Evolutionary conservation across 2,888 invertebrate genomes (phyloP), one percentile per base, ranked within the genome.

Genomic region (Eupithecia pulchellata): DNA sequence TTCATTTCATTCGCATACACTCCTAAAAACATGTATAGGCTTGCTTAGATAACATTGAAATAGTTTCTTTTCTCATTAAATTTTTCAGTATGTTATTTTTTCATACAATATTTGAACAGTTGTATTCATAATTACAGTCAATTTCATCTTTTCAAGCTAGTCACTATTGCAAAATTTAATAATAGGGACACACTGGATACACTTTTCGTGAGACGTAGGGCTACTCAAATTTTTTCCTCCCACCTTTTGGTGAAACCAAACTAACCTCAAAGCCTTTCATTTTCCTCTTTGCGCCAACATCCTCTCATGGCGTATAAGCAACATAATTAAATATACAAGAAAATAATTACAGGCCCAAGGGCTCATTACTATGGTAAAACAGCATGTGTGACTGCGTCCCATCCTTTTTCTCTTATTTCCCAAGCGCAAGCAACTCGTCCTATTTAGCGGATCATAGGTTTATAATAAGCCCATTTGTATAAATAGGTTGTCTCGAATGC

Each of bases 341-440:
- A 58, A 58, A 55, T 69, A 72, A 72, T 72, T 69, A 55, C 55
- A 29, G 66, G 64, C 69, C 73, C 76, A 30, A 69, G 65, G 17
- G 67, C 70, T 64, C 57, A 72, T 78, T 78, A 78, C 73, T 75
- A 78, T 73, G 57, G 73, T 64, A 76, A 77, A 58, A 29, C 72
- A 75, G 74, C 42, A 68, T 55, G 73, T 75, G 66, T 69, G 47
- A 20, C 66, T 55, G 20, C 2, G 62, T 29, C 9, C n/a, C 29
- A 32, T 60, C 52, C 60, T 52, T 66, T 67, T 67, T 55, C 55
- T 29, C 62, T 36, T 64, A 60, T 34, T 62, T 20, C 29, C 52
- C 9, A 25, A 52, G 5, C 5, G 39, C 39, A 39, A 52, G 2
- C 52, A 36, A 57, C 55, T 36, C 55, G 36, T 14, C 9, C 27